Conservation (phyloP, 1,140 invertebrate species). For the Drosophila tani region DNA sequence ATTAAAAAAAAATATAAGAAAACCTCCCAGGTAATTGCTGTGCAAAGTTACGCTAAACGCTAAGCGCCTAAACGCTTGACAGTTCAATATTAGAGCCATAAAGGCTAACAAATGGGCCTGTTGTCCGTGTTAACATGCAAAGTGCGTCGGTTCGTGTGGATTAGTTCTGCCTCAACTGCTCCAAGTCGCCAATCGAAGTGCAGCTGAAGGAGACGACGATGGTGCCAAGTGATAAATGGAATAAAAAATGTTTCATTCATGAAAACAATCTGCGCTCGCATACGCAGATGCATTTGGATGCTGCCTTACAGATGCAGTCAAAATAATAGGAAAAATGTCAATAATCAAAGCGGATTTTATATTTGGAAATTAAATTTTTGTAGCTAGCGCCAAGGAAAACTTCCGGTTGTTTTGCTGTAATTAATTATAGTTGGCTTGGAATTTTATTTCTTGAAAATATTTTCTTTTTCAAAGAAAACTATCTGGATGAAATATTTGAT, state of each 20-base stretch:
- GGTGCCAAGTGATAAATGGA: slow-evolving; percentile 66
- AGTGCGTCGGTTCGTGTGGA: slow-evolving; percentile 21
- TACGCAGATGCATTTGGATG: slow-evolving; percentile 38
- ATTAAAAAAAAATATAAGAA: neutral
- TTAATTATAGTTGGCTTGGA: slow-evolving; percentile 7
- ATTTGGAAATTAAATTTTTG: neutral
- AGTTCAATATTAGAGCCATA: slow-evolving; percentile 20
- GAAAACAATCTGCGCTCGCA: slow-evolving; percentile 46
- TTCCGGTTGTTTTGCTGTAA: neutral
- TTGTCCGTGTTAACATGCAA: slow-evolving; percentile 38
- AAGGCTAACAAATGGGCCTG: slow-evolving; percentile 25
- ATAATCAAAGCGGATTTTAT: neutral
- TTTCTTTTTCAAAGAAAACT: neutral
- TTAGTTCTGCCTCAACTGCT: slow-evolving; percentile 6
- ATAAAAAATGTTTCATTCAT: slow-evolving; percentile 77
- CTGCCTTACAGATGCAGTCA: slow-evolving; percentile 26
- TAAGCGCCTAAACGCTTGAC: slow-evolving; percentile 7
- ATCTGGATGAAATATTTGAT: slow-evolving; percentile 18
- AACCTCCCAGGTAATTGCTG: slow-evolving; percentile 32
- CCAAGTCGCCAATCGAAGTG: slow-evolving; percentile 41
- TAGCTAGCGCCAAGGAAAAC: neutral
- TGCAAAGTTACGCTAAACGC: slow-evolving; percentile 35
- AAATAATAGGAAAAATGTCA: slow-evolving; percentile 4
- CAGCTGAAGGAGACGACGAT: slow-evolving; percentile 49
- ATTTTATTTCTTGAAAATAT: neutral